phyloP scores from a whole-genome alignment of 2,113 vertebrate genomes.

The Hipposideros armiger region DNA sequence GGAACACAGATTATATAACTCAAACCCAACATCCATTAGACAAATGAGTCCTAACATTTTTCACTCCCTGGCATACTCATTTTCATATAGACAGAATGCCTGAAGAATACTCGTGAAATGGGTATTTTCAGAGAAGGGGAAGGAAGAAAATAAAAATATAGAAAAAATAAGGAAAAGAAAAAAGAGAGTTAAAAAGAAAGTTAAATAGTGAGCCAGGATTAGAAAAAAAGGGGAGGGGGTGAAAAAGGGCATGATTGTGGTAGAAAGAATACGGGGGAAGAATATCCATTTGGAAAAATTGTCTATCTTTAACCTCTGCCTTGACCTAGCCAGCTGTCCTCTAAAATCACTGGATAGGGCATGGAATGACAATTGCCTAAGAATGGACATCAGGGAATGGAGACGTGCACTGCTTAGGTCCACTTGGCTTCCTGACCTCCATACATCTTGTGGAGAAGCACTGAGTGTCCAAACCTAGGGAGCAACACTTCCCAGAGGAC shows the following conservation, averaged over 20 bases:
- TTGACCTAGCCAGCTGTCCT: not conserved
- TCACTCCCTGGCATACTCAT: not conserved
- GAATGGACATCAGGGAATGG: not conserved
- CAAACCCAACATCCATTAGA: not conserved
- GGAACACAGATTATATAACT: not conserved
- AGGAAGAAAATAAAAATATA: slow-evolving; percentile 12
- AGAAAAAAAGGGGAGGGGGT: too few species aligned
- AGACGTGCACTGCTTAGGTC: not conserved
- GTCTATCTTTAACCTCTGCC: not conserved
- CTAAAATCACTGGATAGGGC: not conserved
- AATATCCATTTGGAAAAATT: not conserved
- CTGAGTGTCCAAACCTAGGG: not conserved
- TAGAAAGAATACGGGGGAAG: not conserved
- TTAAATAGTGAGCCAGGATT: not conserved
- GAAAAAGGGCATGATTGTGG: not conserved
- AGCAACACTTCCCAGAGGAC: not conserved
- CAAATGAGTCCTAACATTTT: not conserved
- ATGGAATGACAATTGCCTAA: not conserved
- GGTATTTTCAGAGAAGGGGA: slow-evolving; percentile 15
- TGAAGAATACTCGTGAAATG: not conserved
- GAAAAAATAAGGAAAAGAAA: not conserved
- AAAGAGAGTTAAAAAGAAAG: not conserved
- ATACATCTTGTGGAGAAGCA: not conserved
- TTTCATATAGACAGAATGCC: not conserved
- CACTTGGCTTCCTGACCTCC: not conserved